A percentile compares a stretch with the other conserved stretches of the same genome.
phyloP scores from a whole-genome alignment of 2,888 invertebrate species.

The Hirtodrosophila histrioides region DNA sequence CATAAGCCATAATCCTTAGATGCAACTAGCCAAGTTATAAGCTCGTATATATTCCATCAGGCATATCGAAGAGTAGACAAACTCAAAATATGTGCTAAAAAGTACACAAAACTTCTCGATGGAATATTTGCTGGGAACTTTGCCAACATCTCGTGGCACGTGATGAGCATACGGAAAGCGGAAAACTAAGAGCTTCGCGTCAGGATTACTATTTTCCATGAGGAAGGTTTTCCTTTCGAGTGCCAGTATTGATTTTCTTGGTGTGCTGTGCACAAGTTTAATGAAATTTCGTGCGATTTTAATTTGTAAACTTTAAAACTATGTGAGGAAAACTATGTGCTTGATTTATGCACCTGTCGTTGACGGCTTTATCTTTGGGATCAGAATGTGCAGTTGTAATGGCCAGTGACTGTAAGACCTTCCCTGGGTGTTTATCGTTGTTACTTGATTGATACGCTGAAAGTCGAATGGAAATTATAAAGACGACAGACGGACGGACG shows the following conservation, averaged over 20 bases:
- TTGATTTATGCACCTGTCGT: constrained; percentile 66
- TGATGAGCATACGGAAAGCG: constrained; percentile 63
- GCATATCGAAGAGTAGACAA: constrained; percentile 42
- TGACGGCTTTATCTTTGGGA: constrained; percentile 66
- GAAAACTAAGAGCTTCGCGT: constrained; percentile 28
- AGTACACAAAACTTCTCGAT: constrained; percentile 64
- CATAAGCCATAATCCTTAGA: constrained; percentile 26
- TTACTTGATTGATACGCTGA: constrained; percentile 64
- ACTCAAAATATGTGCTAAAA: constrained; percentile 69
- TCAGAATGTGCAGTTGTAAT: constrained; percentile 62
- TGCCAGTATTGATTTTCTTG: constrained; percentile 63
- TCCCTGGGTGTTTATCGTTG: constrained; percentile 27
- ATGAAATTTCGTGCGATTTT: constrained; percentile 49
- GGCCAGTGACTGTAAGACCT: constrained; percentile 42
- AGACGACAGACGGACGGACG: background rate
- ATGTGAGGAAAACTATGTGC: constrained; percentile 21
- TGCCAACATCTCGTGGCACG: constrained; percentile 65
- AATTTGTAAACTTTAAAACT: constrained; percentile 53
- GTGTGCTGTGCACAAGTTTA: constrained; percentile 34
- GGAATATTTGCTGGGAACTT: constrained; percentile 66
- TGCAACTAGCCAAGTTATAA: constrained; percentile 5
- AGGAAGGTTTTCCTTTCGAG: constrained; percentile 8
- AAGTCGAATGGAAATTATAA: constrained; percentile 70
- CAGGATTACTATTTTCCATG: constrained; percentile 59
- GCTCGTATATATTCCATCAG: constrained; percentile 7